Base-by-base conservation (phyloP, 2,888 invertebrate genomes). In the Byasa hedistus region DNA sequence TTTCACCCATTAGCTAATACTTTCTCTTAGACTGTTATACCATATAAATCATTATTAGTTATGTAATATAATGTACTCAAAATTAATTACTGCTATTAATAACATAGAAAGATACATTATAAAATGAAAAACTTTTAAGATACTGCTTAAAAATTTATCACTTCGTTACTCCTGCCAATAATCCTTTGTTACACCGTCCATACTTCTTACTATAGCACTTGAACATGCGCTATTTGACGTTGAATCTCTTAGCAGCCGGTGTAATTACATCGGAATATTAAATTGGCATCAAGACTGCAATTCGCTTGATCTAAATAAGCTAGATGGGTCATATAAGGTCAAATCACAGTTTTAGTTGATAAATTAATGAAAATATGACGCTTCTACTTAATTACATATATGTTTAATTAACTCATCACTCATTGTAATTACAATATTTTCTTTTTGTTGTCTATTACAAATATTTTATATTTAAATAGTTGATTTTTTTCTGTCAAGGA, bases 221-320 rank as follows among this genome's bases (percentile, higher is more conserved):
- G 48, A 61, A 51, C 57, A 48, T 57, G 52, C 51, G 36, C 65
- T 27, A 61, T 58, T 57, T 54, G 44, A 61, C 61, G 36, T 57
- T 66, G 57, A 61, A 66, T 61, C 54, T 58, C 66, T 66, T 57
- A 66, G 61, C 61, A 54, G 66, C 52, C 54, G 39, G 52, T 61
- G 57, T 66, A 66, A 66, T 66, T 66, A 61, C 61, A 36, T 21
- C 52, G 58, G 66, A 66, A 66, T 66, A 66, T 66, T 66, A 66
- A 66, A 66, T 66, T 52, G 27, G 61, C 57, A 61, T 66, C 61
- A 66, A 66, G 66, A 61, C 66, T 66, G 66, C 66, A 66, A 66
- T 62, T 61, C 57, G 61, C 66, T 61, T 51, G 61, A 61, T 66
- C 66, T 66, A 66, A 66, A 66, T 66, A 66, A 57, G 54, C 61